Base-by-base conservation (phyloP, 2,113 vertebrate species). In the Dendropsophus ebraccatus region DNA sequence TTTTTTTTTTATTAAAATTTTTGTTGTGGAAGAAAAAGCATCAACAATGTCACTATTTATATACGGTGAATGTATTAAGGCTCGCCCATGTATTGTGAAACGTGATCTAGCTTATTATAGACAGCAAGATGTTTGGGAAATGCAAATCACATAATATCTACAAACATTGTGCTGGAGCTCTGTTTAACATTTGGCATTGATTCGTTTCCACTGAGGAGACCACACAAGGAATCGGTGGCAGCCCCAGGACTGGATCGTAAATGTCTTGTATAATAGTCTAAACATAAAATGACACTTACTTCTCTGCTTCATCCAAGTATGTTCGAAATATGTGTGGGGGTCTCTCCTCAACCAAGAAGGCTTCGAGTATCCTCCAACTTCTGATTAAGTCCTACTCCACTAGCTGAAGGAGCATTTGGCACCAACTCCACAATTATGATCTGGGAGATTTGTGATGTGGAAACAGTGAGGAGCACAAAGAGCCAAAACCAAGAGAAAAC, bases 381-480 rank as follows among this genome's bases (percentile, higher is more conserved):
- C 45, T 56, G 67, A 83, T 83, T 58, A 83, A n/a, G 30, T 67
- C 25, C 60, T 82, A n/a, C 11, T n/a, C 60, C 37, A 70, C 25
- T 35, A 11, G 80, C 60, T 50, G 56, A 7, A 77, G 60, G 7
- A 84, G 19, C 17, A 67, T 77, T 77, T 65, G 72, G 75, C 84
- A 67, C 45, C 10, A 54, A 25, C 30, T 41, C 47, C 62, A 56
- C 75, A 79, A 79, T 70, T 85, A 70, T 79, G 74, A 85, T 77
- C 84, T 85, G 60, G 13, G 77, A 79, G 47, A 79, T 85, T 54
- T 85, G 84, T 49, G 84, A 85, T 85, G 84, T 78, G 74, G 60
- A 85, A 85, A 78, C 60, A 28, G n/a, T 70, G 62, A 32, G 41
- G 47, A 75, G 82, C 28, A 52, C n/a, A 5, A 50, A 37, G 58